Conservation (phyloP, 2,888 invertebrate species). For the Nycteola revayana region DNA sequence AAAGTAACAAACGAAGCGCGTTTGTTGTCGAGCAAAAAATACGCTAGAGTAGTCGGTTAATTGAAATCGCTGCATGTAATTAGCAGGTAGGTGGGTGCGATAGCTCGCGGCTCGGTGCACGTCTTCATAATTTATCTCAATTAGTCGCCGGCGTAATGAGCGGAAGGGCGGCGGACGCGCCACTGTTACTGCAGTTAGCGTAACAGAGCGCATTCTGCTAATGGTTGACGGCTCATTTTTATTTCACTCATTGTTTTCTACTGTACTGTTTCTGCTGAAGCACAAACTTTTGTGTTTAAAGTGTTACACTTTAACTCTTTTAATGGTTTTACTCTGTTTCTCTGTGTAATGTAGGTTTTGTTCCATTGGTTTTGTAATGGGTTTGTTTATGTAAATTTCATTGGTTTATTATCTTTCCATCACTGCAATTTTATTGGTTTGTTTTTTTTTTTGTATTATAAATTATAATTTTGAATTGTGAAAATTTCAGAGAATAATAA, state of each 20-base stretch:
- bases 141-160: slow-evolving; percentile 72
- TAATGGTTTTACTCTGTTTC: no score
- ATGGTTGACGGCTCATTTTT: slow-evolving; percentile 35
- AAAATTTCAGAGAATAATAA: no score
- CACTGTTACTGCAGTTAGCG: slow-evolving; percentile 33
- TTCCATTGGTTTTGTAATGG: no score
- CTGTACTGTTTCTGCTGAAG: neutral
- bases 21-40: slow-evolving; percentile 40
- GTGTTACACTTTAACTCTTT: neutral
- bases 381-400: no score
- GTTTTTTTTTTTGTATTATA: no score
- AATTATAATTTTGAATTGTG: no score
- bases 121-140: slow-evolving; percentile 80
- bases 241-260: slow-evolving; percentile 29
- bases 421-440: no score
- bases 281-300: no score
- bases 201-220: slow-evolving; percentile 34
- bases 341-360: no score
- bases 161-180: slow-evolving; percentile 60
- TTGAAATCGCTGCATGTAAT: slow-evolving; percentile 75
- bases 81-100: slow-evolving; percentile 66
- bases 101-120: slow-evolving; percentile 65
- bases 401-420: no score
- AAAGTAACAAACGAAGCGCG: slow-evolving; percentile 45
- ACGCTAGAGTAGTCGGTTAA: slow-evolving; percentile 50